A percentile compares a stretch with the other conserved stretches of the same genome.
These are phyloP conservation scores for Hippotragus niger DNA, from an alignment of 2,113 vertebrate genomes.

Conservation along the genomic window DNA sequence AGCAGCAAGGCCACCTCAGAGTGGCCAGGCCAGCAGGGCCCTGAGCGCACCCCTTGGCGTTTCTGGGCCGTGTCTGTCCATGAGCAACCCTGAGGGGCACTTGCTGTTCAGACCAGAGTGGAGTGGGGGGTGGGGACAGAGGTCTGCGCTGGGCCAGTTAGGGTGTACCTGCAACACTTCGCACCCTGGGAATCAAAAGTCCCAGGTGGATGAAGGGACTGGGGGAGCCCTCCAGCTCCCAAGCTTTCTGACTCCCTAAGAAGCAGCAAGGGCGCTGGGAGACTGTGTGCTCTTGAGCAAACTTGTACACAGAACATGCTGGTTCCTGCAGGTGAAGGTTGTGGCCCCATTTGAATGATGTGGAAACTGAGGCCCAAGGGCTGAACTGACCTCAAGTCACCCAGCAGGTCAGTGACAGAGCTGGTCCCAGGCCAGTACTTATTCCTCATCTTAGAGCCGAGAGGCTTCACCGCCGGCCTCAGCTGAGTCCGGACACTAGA, in stretches of 20 bases:
- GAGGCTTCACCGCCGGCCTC: background rate
- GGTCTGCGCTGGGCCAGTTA: background rate
- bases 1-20: background rate
- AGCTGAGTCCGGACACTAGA: too few relatives aligned
- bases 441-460: too few relatives aligned
- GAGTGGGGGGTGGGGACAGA: background rate
- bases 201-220: background rate
- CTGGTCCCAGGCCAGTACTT: background rate
- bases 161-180: background rate
- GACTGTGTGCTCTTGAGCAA: background rate
- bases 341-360: background rate
- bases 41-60: background rate
- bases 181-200: background rate
- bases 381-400: background rate
- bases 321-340: background rate
- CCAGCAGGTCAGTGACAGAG: background rate
- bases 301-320: background rate
- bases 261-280: background rate
- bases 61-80: accelerated
- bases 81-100: background rate
- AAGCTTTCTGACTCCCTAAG: background rate
- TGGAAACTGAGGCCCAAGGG: background rate
- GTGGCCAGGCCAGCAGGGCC: background rate
- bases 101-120: background rate
- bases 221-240: accelerated